Conservation (phyloP, 2,888 invertebrate genomes). For the Nebria salina region DNA sequence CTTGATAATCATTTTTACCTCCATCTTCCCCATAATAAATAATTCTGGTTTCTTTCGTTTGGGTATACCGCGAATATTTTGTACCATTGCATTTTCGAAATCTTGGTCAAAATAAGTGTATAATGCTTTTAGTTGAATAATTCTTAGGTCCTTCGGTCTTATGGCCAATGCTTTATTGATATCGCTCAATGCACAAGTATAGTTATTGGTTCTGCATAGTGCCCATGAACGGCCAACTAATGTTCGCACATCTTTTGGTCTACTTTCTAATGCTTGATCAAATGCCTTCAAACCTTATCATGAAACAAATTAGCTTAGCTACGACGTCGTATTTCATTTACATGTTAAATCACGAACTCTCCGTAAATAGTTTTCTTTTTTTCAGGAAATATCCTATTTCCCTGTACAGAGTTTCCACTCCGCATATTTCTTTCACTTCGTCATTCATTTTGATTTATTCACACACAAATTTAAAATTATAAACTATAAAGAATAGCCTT, state of each 20-base stretch:
- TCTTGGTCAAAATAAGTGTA: conserved; percentile 59
- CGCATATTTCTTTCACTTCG: conserved; percentile 55
- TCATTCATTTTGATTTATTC: conserved; percentile 25
- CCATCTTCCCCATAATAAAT: conserved; percentile 60
- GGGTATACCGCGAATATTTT: conserved; percentile 54
- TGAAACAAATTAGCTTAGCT: conserved; percentile 24
- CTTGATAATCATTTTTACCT: conserved; percentile 52
- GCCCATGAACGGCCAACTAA: conserved; percentile 67
- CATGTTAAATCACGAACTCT: not conserved
- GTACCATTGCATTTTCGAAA: conserved; percentile 59
- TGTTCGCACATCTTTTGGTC: conserved; percentile 64
- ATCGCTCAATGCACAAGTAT: conserved; percentile 66
- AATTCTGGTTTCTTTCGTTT: conserved; percentile 59
- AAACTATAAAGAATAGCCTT: not conserved
- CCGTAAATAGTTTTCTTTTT: conserved; percentile 56
- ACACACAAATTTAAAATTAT: not conserved
- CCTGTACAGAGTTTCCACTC: conserved; percentile 55
- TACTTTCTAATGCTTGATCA: conserved; percentile 56
- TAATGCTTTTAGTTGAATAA: conserved; percentile 57
- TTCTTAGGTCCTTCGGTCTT: conserved; percentile 56
- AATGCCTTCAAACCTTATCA: conserved; percentile 56
- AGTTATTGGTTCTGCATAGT: conserved; percentile 67
- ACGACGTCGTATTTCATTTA: conserved; percentile 7
- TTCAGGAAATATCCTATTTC: conserved; percentile 58
- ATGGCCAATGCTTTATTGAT: conserved; percentile 62